These are phyloP conservation scores for Fistularia tabacaria DNA, from an alignment of 2,797 vertebrate species.

Conservation along the genomic window DNA sequence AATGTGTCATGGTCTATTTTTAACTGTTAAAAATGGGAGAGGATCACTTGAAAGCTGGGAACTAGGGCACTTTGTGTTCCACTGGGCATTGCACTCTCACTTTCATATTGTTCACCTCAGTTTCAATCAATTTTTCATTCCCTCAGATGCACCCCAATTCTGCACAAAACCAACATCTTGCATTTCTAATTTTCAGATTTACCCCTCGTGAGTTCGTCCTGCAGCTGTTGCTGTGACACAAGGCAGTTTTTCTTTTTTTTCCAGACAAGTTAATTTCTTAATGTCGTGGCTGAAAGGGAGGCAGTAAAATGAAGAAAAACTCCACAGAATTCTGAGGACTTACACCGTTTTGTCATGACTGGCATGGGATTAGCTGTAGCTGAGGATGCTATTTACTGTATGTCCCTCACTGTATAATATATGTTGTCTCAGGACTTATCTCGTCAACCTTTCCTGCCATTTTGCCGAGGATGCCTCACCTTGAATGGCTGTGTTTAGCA, in stretches of 20 bases:
- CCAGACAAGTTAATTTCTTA: slow-evolving; percentile 36
- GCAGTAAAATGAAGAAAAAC: slow-evolving; percentile 17
- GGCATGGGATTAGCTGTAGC: slow-evolving; percentile 56
- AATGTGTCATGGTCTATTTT: slow-evolving; percentile 64
- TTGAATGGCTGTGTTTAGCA: slow-evolving; percentile 76
- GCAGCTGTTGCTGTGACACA: slow-evolving; percentile 52
- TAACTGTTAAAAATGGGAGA: slow-evolving; percentile 53
- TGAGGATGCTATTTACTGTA: slow-evolving; percentile 64
- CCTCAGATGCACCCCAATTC: slow-evolving; percentile 61
- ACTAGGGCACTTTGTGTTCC: slow-evolving; percentile 61
- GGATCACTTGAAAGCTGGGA: slow-evolving; percentile 58
- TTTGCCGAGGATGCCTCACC: slow-evolving; percentile 58
- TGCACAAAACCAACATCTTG: slow-evolving; percentile 63
- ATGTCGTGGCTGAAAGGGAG: slow-evolving; percentile 30
- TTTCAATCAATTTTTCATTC: slow-evolving; percentile 73
- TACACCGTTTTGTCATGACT: slow-evolving; percentile 27
- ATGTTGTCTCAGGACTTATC: slow-evolving; percentile 73
- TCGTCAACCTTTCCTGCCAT: slow-evolving; percentile 73
- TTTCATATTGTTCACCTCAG: slow-evolving; percentile 70
- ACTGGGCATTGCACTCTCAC: slow-evolving; percentile 61
- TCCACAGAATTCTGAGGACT: slow-evolving; percentile 4
- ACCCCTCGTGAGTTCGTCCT: slow-evolving; percentile 42
- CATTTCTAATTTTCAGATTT: slow-evolving; percentile 61
- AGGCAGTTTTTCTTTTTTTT: slow-evolving; percentile 26
- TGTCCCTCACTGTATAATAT: slow-evolving; percentile 68